These are phyloP conservation scores for Bos indicus DNA, from an alignment of 2,113 vertebrate genomes.

Conservation along the genomic window DNA sequence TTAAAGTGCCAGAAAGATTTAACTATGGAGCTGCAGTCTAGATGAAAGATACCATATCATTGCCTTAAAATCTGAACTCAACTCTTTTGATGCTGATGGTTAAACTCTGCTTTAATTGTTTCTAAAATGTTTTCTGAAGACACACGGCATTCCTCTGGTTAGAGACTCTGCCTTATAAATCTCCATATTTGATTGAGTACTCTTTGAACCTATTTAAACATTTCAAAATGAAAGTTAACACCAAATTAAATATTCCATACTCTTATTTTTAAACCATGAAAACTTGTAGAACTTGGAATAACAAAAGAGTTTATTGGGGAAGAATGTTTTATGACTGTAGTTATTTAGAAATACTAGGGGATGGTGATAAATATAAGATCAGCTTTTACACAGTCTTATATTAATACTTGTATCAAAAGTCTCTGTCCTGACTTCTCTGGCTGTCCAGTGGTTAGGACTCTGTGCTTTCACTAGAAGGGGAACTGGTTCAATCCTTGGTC, in stretches of 20 bases:
- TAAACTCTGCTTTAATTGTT: not conserved
- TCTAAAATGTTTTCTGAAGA: constrained; percentile 13
- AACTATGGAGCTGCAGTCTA: constrained; percentile 2
- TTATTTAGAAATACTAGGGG: not conserved
- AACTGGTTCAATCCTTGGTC: not conserved
- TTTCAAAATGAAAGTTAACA: not conserved
- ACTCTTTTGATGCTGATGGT: not conserved
- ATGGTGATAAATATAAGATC: not conserved
- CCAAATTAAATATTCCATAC: not conserved
- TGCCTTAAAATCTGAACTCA: constrained; percentile 32
- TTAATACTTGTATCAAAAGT: not conserved
- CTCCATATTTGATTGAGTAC: not conserved
- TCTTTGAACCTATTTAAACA: not conserved
- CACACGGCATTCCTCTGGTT: not conserved
- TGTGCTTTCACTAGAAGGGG: not conserved
- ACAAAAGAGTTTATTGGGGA: not conserved
- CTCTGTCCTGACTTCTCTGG: not conserved
- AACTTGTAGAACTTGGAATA: not conserved
- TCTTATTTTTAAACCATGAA: not conserved
- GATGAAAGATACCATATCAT: constrained; percentile 43
- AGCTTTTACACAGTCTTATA: not conserved
- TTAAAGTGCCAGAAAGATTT: constrained; percentile 51
- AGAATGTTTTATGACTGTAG: not conserved
- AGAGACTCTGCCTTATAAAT: not conserved
- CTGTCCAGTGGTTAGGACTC: not conserved